Percentiles rank a stretch among this genome's conserved stretches.
Conservation (phyloP, 2,888 invertebrate genomes). For the Stegana nigrithorax region DNA sequence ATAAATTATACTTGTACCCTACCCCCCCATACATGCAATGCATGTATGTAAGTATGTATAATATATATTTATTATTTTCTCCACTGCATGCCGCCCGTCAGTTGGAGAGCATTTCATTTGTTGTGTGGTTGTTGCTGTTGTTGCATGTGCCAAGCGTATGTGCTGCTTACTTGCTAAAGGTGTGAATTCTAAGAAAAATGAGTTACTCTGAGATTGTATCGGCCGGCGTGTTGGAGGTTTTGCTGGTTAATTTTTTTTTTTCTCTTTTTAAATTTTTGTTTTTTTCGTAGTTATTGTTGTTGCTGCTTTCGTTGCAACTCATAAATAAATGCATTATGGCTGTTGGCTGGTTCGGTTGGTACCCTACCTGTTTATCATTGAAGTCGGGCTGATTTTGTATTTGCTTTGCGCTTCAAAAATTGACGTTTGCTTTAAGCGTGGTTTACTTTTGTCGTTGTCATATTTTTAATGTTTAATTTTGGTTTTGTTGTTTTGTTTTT, state of each 20-base stretch:
- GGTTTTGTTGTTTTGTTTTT: too few relatives aligned
- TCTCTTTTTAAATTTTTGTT: neutral
- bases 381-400: too few relatives aligned
- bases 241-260: neutral
- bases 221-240: constrained; percentile 13
- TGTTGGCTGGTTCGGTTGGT: constrained; percentile 19
- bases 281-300: neutral
- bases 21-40: neutral
- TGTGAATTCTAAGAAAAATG: constrained; percentile 51
- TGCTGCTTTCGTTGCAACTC: constrained; percentile 37
- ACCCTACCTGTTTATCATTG: too few relatives aligned
- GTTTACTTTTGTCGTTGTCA: too few relatives aligned
- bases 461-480: too few relatives aligned
- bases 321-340: constrained; percentile 61
- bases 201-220: constrained; percentile 37
- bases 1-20: too few relatives aligned
- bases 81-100: neutral
- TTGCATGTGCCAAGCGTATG: too few relatives aligned
- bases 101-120: neutral
- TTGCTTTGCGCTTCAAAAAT: too few relatives aligned
- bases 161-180: constrained; percentile 32
- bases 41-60: neutral
- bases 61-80: neutral
- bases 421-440: too few relatives aligned
- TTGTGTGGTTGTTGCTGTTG: too few relatives aligned